Evolutionary conservation across 2,888 invertebrate species (phyloP).

Genomic region (Chelonus formosanus): DNA sequence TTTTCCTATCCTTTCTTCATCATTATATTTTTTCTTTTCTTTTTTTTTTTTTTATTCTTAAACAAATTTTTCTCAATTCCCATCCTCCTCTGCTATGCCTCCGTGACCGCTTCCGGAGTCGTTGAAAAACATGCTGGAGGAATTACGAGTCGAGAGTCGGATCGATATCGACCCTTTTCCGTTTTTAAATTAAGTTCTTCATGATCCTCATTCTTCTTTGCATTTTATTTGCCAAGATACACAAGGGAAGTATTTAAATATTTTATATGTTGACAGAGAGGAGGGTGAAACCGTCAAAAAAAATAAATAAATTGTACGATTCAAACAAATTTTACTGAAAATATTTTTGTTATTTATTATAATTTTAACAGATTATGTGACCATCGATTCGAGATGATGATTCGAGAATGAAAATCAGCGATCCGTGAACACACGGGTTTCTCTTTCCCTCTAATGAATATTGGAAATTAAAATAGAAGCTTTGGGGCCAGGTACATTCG

Average conservation of each 20-base stretch:
- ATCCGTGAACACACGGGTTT: conserved; percentile 28
- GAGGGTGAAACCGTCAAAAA: not conserved
- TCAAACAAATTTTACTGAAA: not conserved
- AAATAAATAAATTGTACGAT: too few species aligned
- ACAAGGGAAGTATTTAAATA: too few species aligned
- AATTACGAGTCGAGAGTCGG: conserved; percentile 15
- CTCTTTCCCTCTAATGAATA: conserved; percentile 23
- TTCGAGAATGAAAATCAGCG: conserved; percentile 34
- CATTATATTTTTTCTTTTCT: not conserved
- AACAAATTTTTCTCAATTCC: conserved; percentile 11
- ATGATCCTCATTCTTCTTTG: not conserved
- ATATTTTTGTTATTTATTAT: conserved; percentile 23
- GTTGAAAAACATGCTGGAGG: conserved; percentile 10
- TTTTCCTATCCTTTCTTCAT: conserved; percentile 2
- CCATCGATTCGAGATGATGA: conserved; percentile 28
- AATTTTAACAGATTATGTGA: conserved; percentile 27
- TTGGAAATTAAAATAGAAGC: conserved; percentile 46
- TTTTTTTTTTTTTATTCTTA: conserved; percentile 13
- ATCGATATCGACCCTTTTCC: conserved; percentile 14
- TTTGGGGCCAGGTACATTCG: conserved; percentile 39
- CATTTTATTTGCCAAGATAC: conserved; percentile 6
- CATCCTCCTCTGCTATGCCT: not conserved
- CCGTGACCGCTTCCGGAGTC: conserved; percentile 20
- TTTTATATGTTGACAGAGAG: not conserved
- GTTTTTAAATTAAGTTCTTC: conserved; percentile 19